These are phyloP conservation scores for Diplodus puntazzo DNA, from an alignment of 2,797 vertebrate genomes.

Conservation along the genomic window DNA sequence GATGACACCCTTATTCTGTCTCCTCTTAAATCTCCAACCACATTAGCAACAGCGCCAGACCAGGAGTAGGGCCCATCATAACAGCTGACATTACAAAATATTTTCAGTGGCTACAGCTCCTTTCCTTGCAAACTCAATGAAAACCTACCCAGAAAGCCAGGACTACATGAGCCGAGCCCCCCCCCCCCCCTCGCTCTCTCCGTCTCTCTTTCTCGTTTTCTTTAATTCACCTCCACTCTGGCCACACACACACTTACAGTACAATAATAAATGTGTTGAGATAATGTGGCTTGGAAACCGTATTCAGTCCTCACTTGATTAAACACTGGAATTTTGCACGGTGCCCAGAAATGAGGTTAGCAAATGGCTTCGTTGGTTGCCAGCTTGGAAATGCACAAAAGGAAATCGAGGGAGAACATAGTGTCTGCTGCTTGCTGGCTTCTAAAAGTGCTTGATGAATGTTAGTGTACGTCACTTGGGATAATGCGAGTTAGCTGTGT, in stretches of 20 bases:
- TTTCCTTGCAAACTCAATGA: conserved; percentile 77
- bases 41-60: conserved; percentile 68
- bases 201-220: conserved; percentile 46
- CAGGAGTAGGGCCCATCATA: conserved; percentile 77
- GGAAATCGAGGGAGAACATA: conserved; percentile 84
- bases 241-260: conserved; percentile 85
- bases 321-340: conserved; percentile 88
- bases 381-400: conserved; percentile 87
- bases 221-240: conserved; percentile 80
- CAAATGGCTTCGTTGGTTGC: conserved; percentile 85
- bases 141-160: conserved; percentile 71
- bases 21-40: conserved; percentile 75
- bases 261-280: conserved; percentile 89
- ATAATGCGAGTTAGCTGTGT: conserved; percentile 84
- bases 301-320: conserved; percentile 88
- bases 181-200: conserved; percentile 33
- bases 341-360: conserved; percentile 91
- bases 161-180: conserved; percentile 64
- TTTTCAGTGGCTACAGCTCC: conserved; percentile 78
- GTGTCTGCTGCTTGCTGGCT: conserved; percentile 82
- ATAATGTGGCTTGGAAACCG: conserved; percentile 88
- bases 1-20: conserved; percentile 70
- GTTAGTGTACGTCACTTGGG: conserved; percentile 86
- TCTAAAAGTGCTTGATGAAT: conserved; percentile 85
- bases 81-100: conserved; percentile 83